Evolutionary conservation across 2,113 vertebrate species (phyloP), one percentile per base, ranked within the genome.

Genomic region (Deroptyus accipitrinus): DNA sequence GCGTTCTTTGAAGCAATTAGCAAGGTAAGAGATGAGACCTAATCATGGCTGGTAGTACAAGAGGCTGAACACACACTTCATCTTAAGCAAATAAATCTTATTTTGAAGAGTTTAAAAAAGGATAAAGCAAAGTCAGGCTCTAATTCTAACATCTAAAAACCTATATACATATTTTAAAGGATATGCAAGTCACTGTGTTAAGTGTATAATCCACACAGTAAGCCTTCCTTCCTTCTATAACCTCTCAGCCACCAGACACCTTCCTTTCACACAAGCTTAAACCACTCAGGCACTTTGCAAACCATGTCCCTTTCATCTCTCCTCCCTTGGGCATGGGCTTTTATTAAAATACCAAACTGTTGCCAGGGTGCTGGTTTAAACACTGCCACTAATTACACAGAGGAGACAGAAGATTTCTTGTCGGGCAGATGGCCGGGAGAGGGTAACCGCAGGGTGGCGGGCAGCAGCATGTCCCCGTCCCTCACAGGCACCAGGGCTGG

Each of bases 401-500:
- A 91, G 91, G 70, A 92, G 84, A 88, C 39, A 61, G 70, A 79
- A 78, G 86, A 84, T 35, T 79, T 78, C 86, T 74, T n/a, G 68
- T 17, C 72, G 28, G 64, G 91, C 95, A 89, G 44, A 4, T 1
- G 0, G 78, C 49, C 9, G 7, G 81, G 61, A 55, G 85, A 84
- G 31, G 44, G 82, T 74, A 46, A 41, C 55, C 4, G 0, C 0
- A 3, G 18, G 69, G 37, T 0, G 0, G 74, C 35, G 7, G 55
- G 67, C 11, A 6, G 79, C 46, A 10, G 3, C 3, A 1, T 0
- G 7, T 82, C 82, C 74, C 49, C 0, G 1, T 91, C 39, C 41
- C 86, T 61, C 13, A 0, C 0, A 3, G 55, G 82, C 88, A 52
- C 48, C 64, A n/a, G 78, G 79, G 49, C 80, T n/a, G 39, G 51